phyloP scores from a whole-genome alignment of 2,797 vertebrate species.

The Smutsia gigantea region DNA sequence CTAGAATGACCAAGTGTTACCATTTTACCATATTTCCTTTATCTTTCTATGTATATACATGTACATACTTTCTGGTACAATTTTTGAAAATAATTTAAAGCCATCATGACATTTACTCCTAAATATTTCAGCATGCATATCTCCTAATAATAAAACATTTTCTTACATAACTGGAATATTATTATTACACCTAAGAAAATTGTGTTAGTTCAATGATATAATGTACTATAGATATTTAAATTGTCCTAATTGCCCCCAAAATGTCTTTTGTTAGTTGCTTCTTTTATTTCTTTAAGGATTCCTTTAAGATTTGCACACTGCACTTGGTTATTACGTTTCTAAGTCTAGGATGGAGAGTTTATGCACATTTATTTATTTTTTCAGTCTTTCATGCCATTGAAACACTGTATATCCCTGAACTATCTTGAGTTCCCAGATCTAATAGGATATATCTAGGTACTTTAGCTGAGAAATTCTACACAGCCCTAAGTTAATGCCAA shows the following conservation, averaged over 20 bases:
- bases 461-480: not conserved
- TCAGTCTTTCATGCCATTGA: not conserved
- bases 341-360: not conserved
- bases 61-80: not conserved
- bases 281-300: not conserved
- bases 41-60: not conserved
- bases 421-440: not conserved
- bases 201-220: not conserved
- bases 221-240: not conserved
- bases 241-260: not conserved
- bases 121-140: not conserved
- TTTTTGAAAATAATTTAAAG: not conserved
- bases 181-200: not conserved
- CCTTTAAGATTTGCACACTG: not conserved
- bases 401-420: not conserved
- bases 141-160: not conserved
- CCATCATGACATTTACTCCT: not conserved
- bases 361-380: not conserved
- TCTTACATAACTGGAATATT: not conserved
- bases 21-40: not conserved
- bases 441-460: not conserved
- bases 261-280: not conserved
- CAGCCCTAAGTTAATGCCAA: not conserved
- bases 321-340: not conserved
- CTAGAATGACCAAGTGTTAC: not conserved